These are phyloP conservation scores for Riparia riparia DNA, from an alignment of 2,113 vertebrate genomes.

Conservation along the genomic window DNA sequence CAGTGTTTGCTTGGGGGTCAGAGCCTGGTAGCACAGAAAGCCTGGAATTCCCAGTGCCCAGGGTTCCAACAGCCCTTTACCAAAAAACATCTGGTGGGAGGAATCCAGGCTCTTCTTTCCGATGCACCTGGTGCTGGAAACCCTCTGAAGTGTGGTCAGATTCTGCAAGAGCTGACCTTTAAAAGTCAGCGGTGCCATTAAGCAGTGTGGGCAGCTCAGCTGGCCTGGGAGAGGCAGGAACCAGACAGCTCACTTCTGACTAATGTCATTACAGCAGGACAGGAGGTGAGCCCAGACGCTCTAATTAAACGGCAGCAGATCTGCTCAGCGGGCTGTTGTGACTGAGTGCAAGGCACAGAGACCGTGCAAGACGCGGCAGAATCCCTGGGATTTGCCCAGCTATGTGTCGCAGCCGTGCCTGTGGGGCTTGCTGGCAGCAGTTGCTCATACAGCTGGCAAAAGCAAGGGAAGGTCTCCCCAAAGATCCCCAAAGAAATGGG, in stretches of 20 bases:
- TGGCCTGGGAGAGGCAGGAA: slow-evolving; percentile 19
- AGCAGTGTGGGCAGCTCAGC: neutral
- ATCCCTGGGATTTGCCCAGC: neutral
- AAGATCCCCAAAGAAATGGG: neutral
- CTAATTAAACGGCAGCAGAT: slow-evolving; percentile 36
- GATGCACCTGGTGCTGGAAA: neutral
- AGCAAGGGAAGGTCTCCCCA: neutral
- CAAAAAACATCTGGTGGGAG: neutral
- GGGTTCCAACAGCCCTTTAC: neutral
- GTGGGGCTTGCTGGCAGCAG: neutral
- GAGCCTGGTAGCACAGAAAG: neutral
- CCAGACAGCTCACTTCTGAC: slow-evolving; percentile 25
- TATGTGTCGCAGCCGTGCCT: fast-evolving
- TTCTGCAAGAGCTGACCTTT: slow-evolving; percentile 46
- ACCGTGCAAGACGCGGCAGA: neutral
- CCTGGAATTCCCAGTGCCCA: neutral
- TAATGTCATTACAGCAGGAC: slow-evolving; percentile 37
- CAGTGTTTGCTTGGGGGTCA: neutral
- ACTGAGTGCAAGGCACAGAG: neutral
- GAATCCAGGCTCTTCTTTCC: neutral
- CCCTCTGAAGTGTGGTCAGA: neutral
- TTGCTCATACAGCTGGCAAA: neutral
- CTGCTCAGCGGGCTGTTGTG: slow-evolving; percentile 5
- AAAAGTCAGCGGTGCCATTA: slow-evolving; percentile 43
- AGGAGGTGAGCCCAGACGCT: slow-evolving; percentile 5